A percentile compares a stretch with the other conserved stretches of the same genome.
Evolutionary conservation across 2,113 vertebrate genomes (phyloP).

Genomic region (Paramormyrops kingsleyae): DNA sequence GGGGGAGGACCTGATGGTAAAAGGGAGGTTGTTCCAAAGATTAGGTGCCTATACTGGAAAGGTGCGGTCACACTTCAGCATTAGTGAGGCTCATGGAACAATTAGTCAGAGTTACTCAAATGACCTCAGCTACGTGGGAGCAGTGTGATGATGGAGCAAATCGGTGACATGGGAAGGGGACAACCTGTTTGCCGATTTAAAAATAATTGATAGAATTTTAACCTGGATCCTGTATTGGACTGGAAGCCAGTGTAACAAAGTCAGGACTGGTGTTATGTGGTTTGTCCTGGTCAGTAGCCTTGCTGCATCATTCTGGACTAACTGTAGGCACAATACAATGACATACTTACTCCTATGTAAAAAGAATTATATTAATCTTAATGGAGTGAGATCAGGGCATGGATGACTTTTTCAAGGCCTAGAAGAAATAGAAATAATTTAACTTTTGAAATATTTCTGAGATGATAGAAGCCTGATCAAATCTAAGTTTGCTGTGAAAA

Average conservation of each 20-base stretch:
- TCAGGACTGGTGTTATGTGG: background rate
- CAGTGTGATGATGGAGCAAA: background rate
- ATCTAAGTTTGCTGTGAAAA: background rate
- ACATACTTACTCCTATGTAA: background rate
- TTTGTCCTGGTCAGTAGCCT: background rate
- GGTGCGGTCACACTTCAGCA: background rate
- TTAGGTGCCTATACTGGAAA: background rate
- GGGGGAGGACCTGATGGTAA: background rate
- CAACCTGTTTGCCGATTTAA: background rate
- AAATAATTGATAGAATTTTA: background rate
- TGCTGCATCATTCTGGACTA: background rate
- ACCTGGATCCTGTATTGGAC: background rate
- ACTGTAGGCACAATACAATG: background rate
- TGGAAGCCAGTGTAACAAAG: background rate
- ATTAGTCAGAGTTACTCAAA: background rate
- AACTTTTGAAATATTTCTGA: background rate
- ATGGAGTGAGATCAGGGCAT: background rate
- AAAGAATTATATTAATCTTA: background rate
- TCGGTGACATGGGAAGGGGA: background rate
- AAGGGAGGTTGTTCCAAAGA: background rate
- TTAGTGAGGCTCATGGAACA: background rate
- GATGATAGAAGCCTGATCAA: background rate
- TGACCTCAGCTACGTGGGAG: background rate
- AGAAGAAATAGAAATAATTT: background rate
- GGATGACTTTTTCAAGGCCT: background rate